phyloP scores from a whole-genome alignment of 2,797 vertebrate species.

The Trichosurus vulpecula region DNA sequence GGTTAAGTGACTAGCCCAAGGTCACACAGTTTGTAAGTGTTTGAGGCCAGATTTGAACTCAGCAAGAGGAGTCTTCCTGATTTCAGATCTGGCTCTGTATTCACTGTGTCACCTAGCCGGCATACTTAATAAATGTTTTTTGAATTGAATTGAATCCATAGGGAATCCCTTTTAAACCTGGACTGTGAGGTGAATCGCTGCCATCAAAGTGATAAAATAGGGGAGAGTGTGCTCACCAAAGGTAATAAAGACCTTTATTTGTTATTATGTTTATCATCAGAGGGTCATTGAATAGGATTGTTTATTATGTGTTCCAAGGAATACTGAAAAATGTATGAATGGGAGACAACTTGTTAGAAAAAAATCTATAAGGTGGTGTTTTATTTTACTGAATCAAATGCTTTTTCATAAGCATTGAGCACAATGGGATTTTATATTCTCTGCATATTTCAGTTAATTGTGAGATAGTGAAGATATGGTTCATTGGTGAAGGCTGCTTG shows the following conservation, averaged over 20 bases:
- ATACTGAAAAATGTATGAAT: neutral
- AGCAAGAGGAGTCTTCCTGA: no score
- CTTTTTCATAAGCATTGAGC: neutral
- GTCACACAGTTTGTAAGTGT: no score
- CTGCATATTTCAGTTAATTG: neutral
- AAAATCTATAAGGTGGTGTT: no score
- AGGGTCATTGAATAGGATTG: neutral
- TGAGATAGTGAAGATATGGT: neutral
- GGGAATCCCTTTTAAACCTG: neutral
- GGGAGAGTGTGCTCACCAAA: neutral
- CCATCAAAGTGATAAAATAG: neutral
- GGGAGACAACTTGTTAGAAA: neutral
- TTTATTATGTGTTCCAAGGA: neutral
- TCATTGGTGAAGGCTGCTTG: neutral
- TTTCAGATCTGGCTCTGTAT: no score
- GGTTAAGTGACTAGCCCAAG: no score
- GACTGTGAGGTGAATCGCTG: neutral
- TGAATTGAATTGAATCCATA: neutral
- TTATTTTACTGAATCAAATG: neutral
- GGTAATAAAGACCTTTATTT: neutral
- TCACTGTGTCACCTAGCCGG: no score
- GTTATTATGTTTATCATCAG: neutral
- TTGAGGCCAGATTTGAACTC: no score
- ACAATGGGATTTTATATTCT: no score
- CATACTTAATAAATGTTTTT: neutral